Percentiles rank a stretch among this genome's conserved stretches.
These are phyloP conservation scores for Centropyge bicolor DNA, from an alignment of 2,797 vertebrate genomes.

Conservation along the genomic window DNA sequence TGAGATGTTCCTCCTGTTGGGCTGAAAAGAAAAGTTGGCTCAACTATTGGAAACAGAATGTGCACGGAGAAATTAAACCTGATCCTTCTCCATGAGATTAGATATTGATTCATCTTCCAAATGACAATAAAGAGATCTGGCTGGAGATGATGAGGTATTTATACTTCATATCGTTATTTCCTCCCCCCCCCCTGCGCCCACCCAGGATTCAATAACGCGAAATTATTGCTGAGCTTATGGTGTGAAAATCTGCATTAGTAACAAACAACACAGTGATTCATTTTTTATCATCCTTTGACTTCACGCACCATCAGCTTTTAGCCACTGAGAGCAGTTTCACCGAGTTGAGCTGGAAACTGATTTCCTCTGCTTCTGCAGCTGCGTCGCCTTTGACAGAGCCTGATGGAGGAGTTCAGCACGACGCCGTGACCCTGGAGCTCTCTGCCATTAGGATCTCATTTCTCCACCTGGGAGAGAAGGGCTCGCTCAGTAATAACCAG, in stretches of 20 bases:
- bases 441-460: slow-evolving; percentile 71
- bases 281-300: neutral
- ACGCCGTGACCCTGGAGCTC: slow-evolving; percentile 58
- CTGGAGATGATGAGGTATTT: slow-evolving; percentile 59
- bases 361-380: slow-evolving; percentile 27
- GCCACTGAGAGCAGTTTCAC: slow-evolving; percentile 3
- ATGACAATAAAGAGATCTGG: slow-evolving; percentile 60
- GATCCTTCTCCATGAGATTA: slow-evolving; percentile 72
- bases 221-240: slow-evolving; percentile 30
- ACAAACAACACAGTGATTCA: slow-evolving; percentile 30
- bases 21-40: slow-evolving; percentile 41
- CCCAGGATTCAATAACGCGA: slow-evolving; percentile 15
- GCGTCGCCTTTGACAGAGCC: slow-evolving; percentile 46
- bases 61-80: slow-evolving; percentile 57
- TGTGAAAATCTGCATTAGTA: slow-evolving; percentile 43
- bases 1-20: slow-evolving; percentile 49
- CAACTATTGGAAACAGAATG: slow-evolving; percentile 36
- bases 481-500: slow-evolving; percentile 51
- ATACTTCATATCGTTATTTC: slow-evolving; percentile 45
- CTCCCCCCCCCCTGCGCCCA: neutral
- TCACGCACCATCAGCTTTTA: slow-evolving; percentile 23
- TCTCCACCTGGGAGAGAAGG: slow-evolving; percentile 34
- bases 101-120: slow-evolving; percentile 68
- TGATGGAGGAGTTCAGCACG: slow-evolving; percentile 57
- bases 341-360: slow-evolving; percentile 20